These are phyloP conservation scores for Leiothrix lutea DNA, from an alignment of 2,113 vertebrate species.

Conservation along the genomic window DNA sequence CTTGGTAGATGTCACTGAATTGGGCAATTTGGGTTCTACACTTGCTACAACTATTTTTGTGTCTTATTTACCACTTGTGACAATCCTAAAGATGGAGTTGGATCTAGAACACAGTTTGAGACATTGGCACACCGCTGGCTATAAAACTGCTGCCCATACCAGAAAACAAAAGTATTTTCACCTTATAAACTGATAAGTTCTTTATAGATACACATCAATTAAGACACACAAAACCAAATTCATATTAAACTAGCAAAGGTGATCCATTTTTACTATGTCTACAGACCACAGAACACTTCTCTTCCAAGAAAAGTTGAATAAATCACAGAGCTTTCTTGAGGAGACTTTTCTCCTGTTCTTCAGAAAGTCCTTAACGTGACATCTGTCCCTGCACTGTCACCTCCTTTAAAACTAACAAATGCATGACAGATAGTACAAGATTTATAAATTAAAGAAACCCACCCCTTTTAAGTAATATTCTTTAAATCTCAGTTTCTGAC, in stretches of 20 bases:
- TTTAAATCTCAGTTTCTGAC: constrained; percentile 83
- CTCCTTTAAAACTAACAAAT: constrained; percentile 76
- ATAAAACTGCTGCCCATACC: neutral
- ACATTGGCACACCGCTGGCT: neutral
- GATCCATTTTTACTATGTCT: neutral
- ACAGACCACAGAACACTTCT: neutral
- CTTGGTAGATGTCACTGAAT: neutral
- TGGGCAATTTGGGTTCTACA: neutral
- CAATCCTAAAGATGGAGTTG: neutral
- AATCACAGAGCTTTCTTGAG: constrained; percentile 24
- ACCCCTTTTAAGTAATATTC: constrained; percentile 84
- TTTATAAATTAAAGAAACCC: constrained; percentile 82
- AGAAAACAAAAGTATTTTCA: neutral
- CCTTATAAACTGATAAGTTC: neutral
- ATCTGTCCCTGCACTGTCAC: constrained; percentile 69
- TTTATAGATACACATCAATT: neutral
- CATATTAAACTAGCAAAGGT: constrained; percentile 14
- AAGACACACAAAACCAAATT: constrained; percentile 21
- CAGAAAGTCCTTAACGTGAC: constrained; percentile 78
- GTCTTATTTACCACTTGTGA: neutral
- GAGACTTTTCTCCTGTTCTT: constrained; percentile 49
- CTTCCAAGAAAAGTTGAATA: constrained; percentile 60
- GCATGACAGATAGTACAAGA: constrained; percentile 77
- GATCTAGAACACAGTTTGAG: neutral
- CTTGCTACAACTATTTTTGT: neutral